A percentile compares a stretch with the other conserved stretches of the same genome.
Evolutionary conservation across 2,113 vertebrate species (phyloP).

Genomic region (Indicator maculatus): DNA sequence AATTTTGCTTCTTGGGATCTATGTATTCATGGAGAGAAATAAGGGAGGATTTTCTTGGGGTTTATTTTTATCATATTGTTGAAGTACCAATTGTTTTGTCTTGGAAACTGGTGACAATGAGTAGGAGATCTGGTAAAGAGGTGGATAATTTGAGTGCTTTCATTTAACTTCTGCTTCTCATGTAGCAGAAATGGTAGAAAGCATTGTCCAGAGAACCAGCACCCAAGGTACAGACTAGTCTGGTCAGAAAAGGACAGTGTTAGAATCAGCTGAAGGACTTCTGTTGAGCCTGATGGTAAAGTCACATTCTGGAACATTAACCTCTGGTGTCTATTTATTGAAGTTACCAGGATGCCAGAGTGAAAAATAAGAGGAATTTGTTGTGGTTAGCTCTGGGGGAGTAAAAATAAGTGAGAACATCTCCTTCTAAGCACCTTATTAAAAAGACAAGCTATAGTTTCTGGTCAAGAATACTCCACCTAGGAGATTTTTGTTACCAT

Average conservation of each 20-base stretch:
- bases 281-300: neutral
- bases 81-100: neutral
- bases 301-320: neutral
- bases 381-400: neutral
- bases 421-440: neutral
- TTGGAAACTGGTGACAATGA: neutral
- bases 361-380: neutral
- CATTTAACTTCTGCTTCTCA: neutral
- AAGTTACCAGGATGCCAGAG: neutral
- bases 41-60: neutral
- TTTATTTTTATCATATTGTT: neutral
- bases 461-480: neutral
- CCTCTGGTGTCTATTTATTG: neutral
- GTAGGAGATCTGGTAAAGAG: neutral
- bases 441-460: neutral
- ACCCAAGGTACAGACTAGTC: neutral
- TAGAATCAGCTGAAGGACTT: neutral
- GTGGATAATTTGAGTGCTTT: neutral
- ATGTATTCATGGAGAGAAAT: neutral
- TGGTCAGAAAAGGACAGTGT: neutral
- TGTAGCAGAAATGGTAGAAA: neutral
- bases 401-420: neutral
- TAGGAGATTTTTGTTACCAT: neutral
- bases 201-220: neutral
- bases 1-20: neutral